Evolutionary conservation across 2,888 invertebrate genomes (phyloP), one percentile per base, ranked within the genome.

Genomic region (Lapara coniferarum): DNA sequence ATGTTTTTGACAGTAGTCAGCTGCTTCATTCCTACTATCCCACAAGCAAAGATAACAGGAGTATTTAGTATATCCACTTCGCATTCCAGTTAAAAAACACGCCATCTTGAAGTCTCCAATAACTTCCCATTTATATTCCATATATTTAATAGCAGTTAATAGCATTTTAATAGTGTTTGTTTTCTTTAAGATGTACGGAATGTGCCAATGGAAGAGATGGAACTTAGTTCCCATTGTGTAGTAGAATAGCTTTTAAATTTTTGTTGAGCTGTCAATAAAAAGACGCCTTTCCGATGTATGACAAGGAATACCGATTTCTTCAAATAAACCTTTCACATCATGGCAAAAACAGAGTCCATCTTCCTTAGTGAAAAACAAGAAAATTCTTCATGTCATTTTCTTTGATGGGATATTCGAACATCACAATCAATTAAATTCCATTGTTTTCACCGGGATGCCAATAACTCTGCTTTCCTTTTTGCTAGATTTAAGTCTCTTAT

Each of bases 251-350:
- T 71, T 76, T 77, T 71, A 75, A 73, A 57, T 75, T 75, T 66
- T 75, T 73, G 73, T 73, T 70, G 76, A 78, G 71, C 72, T 72
- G 72, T 77, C 76, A 44, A 76, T 76, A 71, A 76, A 77, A 49
- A 76, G 46, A 69, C 74, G 70, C 76, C 76, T 74, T 66, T 76
- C 75, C n/a, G 44, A 51, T 56, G 73, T 66, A 16, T 71, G 55
- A 52, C 70, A 74, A 10, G 73, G 72, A 0, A 75, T 75, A 10
- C 75, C 74, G n/a, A 75, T 73, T 73, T 69, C 71, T 68, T 75
- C 72, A 72, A 78, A 77, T 69, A 79, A 59, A 78, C 68, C 74
- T 69, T 71, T 72, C 12, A 56, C n/a, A n/a, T 56, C 56, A 56
- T 56, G 16, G n/a, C 56, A 56, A 16, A 16, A 56, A 56, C 56